These are phyloP conservation scores for Ascidia mentula DNA, from an alignment of 23 tunicate species.

Conservation along the genomic window DNA sequence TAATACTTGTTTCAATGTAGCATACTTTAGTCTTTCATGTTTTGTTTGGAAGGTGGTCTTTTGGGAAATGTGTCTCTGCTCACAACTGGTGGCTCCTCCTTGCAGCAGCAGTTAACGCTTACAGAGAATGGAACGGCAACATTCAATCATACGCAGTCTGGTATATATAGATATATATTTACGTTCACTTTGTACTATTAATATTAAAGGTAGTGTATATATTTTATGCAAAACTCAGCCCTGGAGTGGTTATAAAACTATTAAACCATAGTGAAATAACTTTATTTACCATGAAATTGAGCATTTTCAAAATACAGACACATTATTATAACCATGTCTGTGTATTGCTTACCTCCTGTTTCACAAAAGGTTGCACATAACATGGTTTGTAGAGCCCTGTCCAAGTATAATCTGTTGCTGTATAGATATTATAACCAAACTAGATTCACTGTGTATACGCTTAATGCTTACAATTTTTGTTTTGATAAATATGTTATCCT, in stretches of 20 bases:
- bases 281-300: too few species aligned
- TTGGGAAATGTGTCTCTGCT: conserved; percentile 78
- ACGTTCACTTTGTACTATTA: neutral
- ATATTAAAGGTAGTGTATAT: too few species aligned
- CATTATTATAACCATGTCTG: neutral
- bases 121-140: neutral
- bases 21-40: too few species aligned
- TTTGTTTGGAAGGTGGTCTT: conserved; percentile 35
- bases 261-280: too few species aligned
- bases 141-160: neutral
- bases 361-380: too few species aligned
- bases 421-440: neutral
- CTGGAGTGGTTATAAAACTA: too few species aligned
- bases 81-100: conserved; percentile 63
- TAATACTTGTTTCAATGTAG: too few species aligned
- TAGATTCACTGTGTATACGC: neutral
- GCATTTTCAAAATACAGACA: too few species aligned
- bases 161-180: neutral
- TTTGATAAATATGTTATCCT: too few species aligned
- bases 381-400: neutral
- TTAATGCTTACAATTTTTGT: too few species aligned
- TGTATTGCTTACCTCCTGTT: neutral
- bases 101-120: conserved; percentile 23
- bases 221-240: too few species aligned
- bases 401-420: neutral